Percentiles rank a stretch among this genome's conserved stretches.
Conservation (phyloP, 2,113 vertebrate species). For the Gadus chalcogrammus region DNA sequence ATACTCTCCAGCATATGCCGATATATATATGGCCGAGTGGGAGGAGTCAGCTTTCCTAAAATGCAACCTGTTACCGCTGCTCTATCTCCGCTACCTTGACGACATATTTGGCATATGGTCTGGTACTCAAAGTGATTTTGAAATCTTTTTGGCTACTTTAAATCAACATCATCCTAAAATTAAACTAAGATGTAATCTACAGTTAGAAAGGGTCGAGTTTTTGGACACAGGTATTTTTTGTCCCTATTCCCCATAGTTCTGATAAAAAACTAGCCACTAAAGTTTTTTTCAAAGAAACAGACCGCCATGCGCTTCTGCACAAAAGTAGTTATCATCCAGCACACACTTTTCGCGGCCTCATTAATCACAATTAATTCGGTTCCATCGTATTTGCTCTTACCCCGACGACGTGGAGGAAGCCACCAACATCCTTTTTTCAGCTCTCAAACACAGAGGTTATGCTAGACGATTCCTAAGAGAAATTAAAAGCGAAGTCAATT, state of each 20-base stretch:
- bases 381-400: not conserved
- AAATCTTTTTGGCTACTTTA: not conserved
- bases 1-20: not conserved
- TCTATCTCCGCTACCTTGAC: not conserved
- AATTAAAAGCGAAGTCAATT: not conserved
- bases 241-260: not conserved
- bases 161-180: not conserved
- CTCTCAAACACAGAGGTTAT: conserved; percentile 1
- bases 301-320: not conserved
- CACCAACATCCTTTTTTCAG: not conserved
- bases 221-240: not conserved
- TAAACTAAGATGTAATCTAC: not conserved
- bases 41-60: not conserved
- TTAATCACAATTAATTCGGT: not conserved
- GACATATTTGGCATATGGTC: not conserved
- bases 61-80: not conserved
- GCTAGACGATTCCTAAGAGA: not conserved
- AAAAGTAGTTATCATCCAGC: conserved; percentile 1
- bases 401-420: not conserved
- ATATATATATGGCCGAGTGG: not conserved
- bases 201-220: not conserved
- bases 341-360: not conserved
- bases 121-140: not conserved
- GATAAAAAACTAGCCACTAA: not conserved
- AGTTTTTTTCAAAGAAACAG: conserved; percentile 9